A percentile compares a stretch with the other conserved stretches of the same genome.
Evolutionary conservation across 2,113 vertebrate species (phyloP).

Genomic region (Rhinoderma darwinii): DNA sequence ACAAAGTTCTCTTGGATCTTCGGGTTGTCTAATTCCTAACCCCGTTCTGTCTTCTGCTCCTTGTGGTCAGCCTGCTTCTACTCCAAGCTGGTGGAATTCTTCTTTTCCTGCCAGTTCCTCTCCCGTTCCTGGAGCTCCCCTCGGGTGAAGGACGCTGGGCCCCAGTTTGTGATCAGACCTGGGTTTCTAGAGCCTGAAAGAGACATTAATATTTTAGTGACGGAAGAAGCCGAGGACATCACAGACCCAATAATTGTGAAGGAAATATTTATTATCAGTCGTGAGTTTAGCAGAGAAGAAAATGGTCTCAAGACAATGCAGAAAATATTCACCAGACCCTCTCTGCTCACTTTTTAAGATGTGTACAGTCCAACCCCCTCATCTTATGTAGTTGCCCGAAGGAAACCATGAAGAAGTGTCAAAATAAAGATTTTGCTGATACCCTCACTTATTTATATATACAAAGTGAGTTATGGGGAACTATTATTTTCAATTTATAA

Average conservation of each 20-base stretch:
- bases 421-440: too few species aligned
- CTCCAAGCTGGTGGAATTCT: conserved; percentile 68
- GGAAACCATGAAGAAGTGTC: too few species aligned
- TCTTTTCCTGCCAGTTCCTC: conserved; percentile 90
- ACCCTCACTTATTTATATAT: too few species aligned
- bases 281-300: too few species aligned
- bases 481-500: too few species aligned
- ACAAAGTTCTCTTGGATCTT: not conserved
- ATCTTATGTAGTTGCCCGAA: too few species aligned
- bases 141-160: conserved; percentile 88
- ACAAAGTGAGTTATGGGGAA: too few species aligned
- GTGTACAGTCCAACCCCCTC: too few species aligned
- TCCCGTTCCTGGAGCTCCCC: conserved; percentile 85
- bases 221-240: not conserved
- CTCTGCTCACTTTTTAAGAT: too few species aligned
- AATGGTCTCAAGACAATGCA: too few species aligned
- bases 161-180: conserved; percentile 91
- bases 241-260: not conserved
- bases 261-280: too few species aligned
- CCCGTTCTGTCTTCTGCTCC: not conserved
- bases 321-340: too few species aligned
- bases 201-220: not conserved
- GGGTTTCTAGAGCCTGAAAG: conserved; percentile 84
- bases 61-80: not conserved
- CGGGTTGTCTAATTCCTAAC: not conserved